phyloP scores from a whole-genome alignment of 2,888 invertebrate species.

The Salpingus planirostris region DNA sequence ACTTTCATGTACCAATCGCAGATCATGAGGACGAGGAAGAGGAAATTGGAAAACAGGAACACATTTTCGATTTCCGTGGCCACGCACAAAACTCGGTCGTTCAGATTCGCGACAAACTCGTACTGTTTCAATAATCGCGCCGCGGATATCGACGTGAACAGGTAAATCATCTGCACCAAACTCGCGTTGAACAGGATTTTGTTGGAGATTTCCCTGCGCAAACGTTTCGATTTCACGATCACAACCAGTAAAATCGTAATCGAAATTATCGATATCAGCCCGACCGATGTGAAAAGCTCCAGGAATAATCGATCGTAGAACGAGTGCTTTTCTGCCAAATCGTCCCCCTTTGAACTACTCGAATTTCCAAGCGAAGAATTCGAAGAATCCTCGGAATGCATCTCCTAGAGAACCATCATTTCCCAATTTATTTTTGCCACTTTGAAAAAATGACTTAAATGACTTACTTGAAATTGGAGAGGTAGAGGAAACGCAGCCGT shows the following conservation, averaged over 20 bases:
- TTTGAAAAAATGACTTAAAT: no score
- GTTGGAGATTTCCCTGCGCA: conserved; percentile 7
- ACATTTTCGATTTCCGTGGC: conserved; percentile 4
- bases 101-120: no score
- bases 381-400: no score
- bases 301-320: conserved; percentile 5
- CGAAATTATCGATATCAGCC: conserved; percentile 3
- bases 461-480: no score
- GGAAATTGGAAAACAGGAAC: conserved; percentile 1
- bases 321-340: no score
- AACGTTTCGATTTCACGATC: conserved; percentile 7
- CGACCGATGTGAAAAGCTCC: conserved; percentile 7
- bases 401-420: no score
- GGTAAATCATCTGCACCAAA: conserved; percentile 6
- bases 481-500: no score
- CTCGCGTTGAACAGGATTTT: conserved; percentile 7
- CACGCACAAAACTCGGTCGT: no score
- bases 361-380: no score
- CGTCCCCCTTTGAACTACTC: no score
- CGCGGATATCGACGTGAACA: conserved; percentile 3
- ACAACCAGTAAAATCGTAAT: conserved; percentile 6
- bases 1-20: conserved; percentile 7
- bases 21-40: conserved; percentile 4
- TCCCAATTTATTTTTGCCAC: no score
- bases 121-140: no score